These are phyloP conservation scores for Hirundichthys speculiger DNA, from an alignment of 2,113 vertebrate genomes.

Conservation along the genomic window DNA sequence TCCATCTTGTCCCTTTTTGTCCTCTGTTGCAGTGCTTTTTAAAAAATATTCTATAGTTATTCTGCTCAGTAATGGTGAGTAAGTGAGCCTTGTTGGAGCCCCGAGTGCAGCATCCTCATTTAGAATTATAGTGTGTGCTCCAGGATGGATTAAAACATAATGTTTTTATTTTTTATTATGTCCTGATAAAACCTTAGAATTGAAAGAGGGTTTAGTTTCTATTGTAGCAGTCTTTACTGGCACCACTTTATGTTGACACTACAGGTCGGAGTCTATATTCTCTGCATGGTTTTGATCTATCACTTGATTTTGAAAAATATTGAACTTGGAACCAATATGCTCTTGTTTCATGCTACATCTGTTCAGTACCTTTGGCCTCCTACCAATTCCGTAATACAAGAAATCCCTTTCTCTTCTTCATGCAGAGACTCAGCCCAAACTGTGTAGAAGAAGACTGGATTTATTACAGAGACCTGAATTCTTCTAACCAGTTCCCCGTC, in stretches of 20 bases:
- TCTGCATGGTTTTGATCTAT: slow-evolving; percentile 21
- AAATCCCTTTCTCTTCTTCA: background rate
- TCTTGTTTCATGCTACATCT: background rate
- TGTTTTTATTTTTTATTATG: background rate
- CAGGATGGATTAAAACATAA: too few species aligned
- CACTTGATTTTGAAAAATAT: slow-evolving; percentile 20
- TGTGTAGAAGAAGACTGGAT: slow-evolving; percentile 5
- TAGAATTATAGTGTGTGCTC: background rate
- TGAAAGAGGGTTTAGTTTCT: background rate
- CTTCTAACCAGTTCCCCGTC: background rate
- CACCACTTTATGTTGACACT: slow-evolving; percentile 32
- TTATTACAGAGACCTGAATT: slow-evolving; percentile 21
- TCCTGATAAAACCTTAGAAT: background rate
- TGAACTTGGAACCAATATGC: slow-evolving; percentile 9
- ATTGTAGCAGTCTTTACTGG: background rate
- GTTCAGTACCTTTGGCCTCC: background rate
- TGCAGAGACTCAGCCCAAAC: background rate
- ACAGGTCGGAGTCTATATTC: slow-evolving; percentile 23
- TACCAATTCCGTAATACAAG: background rate
- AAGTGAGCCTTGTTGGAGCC: too few species aligned
- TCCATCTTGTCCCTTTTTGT: too few species aligned
- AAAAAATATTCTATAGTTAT: too few species aligned
- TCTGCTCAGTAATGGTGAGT: too few species aligned
- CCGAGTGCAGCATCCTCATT: too few species aligned
- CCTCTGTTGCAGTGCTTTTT: too few species aligned